A percentile compares a stretch with the other conserved stretches of the same genome.
Conservation (phyloP, 1,140 invertebrate genomes). For the Bacillus rossius region DNA sequence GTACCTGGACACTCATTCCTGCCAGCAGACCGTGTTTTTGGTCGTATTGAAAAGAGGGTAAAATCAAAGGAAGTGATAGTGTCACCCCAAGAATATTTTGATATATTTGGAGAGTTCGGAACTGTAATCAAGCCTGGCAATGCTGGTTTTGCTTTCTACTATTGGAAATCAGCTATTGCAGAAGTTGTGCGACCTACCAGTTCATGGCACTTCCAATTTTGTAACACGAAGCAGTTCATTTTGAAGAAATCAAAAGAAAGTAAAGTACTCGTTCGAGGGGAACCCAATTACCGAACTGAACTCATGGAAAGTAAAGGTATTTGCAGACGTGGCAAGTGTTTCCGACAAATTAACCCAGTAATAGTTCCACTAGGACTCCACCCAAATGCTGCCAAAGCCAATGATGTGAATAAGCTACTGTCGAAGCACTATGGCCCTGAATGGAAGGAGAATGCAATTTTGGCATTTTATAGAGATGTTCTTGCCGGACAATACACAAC, state of each 20-base stretch:
- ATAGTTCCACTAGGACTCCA: no score
- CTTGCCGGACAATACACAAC: no score
- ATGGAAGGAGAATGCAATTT: no score
- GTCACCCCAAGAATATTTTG: slow-evolving; percentile 15
- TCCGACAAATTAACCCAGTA: no score
- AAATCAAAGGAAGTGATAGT: slow-evolving; percentile 4
- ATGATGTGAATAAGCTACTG: no score
- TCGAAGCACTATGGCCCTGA: no score
- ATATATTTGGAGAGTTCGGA: slow-evolving; percentile 2
- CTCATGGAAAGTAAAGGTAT: neutral
- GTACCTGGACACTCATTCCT: slow-evolving; percentile 12
- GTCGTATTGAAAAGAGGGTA: slow-evolving; percentile 10
- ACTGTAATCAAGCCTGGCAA: neutral
- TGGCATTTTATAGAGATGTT: no score
- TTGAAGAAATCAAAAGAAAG: neutral
- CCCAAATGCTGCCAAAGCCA: no score
- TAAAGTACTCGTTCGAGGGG: neutral
- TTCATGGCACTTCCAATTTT: slow-evolving; percentile 3
- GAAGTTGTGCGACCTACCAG: neutral
- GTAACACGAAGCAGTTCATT: neutral
- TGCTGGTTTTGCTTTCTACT: neutral
- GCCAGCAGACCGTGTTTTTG: slow-evolving; percentile 12
- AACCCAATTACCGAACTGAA: neutral
- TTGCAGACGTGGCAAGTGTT: neutral
- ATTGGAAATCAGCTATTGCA: neutral